Evolutionary conservation across 2,797 vertebrate genomes (phyloP).

Genomic region (Mormyrops attenuatus): DNA sequence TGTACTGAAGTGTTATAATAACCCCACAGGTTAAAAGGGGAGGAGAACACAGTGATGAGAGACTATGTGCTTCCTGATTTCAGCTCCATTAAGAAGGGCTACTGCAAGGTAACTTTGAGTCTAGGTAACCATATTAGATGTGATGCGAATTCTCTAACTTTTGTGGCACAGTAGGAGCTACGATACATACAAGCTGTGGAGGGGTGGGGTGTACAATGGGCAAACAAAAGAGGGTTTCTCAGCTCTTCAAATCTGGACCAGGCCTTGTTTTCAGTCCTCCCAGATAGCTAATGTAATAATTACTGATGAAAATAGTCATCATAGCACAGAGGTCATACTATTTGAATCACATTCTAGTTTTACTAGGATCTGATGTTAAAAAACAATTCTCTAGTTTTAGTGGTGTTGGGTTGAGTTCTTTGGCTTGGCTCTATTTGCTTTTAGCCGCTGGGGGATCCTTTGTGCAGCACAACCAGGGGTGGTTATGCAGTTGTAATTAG

Average conservation of each 20-base stretch:
- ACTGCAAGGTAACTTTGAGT: conserved; percentile 79
- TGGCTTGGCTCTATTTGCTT: neutral
- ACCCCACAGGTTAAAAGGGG: conserved; percentile 78
- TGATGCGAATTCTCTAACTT: neutral
- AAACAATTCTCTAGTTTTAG: neutral
- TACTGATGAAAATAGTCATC: neutral
- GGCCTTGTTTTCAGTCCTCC: neutral
- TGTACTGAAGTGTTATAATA: neutral
- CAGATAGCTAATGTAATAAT: neutral
- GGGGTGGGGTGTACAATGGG: neutral
- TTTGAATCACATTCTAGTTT: neutral
- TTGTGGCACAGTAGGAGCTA: neutral
- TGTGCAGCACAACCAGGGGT: neutral
- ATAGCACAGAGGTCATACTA: neutral
- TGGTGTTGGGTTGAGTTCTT: neutral
- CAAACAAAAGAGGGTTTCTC: neutral
- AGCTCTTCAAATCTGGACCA: neutral
- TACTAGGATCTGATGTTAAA: neutral
- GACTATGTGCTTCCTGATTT: conserved; percentile 98
- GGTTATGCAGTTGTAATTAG: neutral
- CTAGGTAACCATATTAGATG: conserved; percentile 59
- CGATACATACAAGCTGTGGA: neutral
- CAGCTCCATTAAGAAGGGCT: conserved; percentile 96
- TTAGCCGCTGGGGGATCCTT: neutral
- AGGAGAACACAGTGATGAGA: conserved; percentile 85